phyloP scores from a whole-genome alignment of 2,888 invertebrate genomes.

The Nomada hirtipes region DNA sequence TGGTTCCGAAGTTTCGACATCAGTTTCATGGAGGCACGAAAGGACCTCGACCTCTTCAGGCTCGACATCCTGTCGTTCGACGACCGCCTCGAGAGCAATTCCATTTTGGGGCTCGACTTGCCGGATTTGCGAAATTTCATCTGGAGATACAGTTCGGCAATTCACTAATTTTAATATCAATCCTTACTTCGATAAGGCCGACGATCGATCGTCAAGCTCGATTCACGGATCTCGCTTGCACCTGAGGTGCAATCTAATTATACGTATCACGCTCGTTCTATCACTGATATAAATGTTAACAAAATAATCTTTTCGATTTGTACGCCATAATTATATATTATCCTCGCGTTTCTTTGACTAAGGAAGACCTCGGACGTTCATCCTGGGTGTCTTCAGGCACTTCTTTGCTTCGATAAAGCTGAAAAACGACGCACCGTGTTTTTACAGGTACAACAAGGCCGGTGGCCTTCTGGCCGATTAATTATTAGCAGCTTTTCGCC shows the following conservation, averaged over 20 bases:
- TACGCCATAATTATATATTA: constrained; percentile 24
- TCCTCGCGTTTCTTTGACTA: constrained; percentile 48
- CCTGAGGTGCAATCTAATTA: too few species aligned
- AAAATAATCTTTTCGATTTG: not conserved
- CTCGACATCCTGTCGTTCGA: constrained; percentile 73
- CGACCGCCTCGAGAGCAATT: constrained; percentile 75
- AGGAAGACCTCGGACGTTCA: constrained; percentile 15
- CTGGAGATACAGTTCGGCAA: constrained; percentile 51
- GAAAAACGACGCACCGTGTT: constrained; percentile 53
- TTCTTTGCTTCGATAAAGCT: constrained; percentile 71
- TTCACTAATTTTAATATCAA: not conserved
- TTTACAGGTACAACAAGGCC: not conserved
- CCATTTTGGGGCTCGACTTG: constrained; percentile 78
- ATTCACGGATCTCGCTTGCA: too few species aligned
- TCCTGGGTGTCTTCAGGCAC: constrained; percentile 24
- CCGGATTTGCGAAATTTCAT: constrained; percentile 79
- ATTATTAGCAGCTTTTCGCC: constrained; percentile 20
- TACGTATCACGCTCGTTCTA: too few species aligned
- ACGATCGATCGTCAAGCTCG: not conserved
- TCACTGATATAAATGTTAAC: not conserved
- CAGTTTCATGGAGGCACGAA: constrained; percentile 80
- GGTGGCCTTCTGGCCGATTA: not conserved
- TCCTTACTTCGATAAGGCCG: not conserved
- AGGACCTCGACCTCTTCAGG: constrained; percentile 81
- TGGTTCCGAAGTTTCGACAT: constrained; percentile 80